Base-by-base conservation (phyloP, 2,797 vertebrate genomes). In the Poeciliopsis infans region DNA sequence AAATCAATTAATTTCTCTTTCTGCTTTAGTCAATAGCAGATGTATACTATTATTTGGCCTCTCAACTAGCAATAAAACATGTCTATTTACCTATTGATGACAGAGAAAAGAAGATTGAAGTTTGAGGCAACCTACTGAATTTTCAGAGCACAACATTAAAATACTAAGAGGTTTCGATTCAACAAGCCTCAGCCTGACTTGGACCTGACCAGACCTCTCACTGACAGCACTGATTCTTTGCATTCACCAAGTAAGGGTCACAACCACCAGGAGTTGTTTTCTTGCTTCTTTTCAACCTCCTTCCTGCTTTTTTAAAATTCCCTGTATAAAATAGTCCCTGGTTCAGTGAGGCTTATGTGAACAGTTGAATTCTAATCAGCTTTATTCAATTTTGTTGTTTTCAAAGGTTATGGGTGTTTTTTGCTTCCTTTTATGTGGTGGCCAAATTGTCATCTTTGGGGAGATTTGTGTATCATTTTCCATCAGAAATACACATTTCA, bases 1-100 rank as follows among this genome's bases (percentile, higher is more conserved):
- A 76, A 87, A 93, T 95, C 89, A 90, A 93, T 93, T 89, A 45
- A 87, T 80, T 93, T 91, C 91, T 91, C 86, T 70, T 78, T 90
- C 87, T 88, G 80, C 85, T 89, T 94, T 91, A 89, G 83, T 79
- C 64, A 3, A 45, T 53, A 68, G 87, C 90, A 92, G 92, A 93
- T 87, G 83, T 86, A 86, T 90, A 85, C 78, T 83, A 82, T 92
- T 88, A 80, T 88, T 85, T 89, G 81, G n/a, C 23, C 36, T 41
- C 39, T n/a, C 39, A 43, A 68, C 64, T 41, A 68, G 43, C 66
- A 77, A 75, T 74, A 72, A 80, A 74, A 75, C 72, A 83, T 23
- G 51, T 79, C 75, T 89, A 76, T 46, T 25, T 43, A 12, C 11
- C 51, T 46, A 74, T 78, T 78, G 66, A 73, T 82, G 84, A 85